These are phyloP conservation scores for Chaenocephalus aceratus DNA, from an alignment of 2,113 vertebrate species.

Conservation along the genomic window DNA sequence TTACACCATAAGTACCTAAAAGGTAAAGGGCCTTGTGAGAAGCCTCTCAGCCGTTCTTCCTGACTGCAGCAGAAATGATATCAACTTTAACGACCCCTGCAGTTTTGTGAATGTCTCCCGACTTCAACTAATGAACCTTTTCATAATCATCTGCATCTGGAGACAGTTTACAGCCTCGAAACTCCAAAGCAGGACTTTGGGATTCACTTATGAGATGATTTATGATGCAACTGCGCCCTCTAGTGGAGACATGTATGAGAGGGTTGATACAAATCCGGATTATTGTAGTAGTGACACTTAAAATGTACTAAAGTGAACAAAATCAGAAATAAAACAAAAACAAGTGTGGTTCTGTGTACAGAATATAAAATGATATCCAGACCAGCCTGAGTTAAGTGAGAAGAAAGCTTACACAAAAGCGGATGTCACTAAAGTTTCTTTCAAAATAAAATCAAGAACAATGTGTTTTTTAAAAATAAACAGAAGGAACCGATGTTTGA, in stretches of 20 bases:
- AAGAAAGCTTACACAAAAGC: background rate
- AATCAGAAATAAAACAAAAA: no score
- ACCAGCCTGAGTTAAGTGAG: background rate
- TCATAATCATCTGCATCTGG: slow-evolving; percentile 1
- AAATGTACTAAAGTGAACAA: background rate
- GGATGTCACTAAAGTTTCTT: background rate
- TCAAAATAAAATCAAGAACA: background rate
- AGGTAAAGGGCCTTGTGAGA: background rate
- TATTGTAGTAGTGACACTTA: background rate
- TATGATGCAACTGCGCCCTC: slow-evolving; percentile 32
- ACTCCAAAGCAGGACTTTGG: background rate
- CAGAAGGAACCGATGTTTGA: no score
- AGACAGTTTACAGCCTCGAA: slow-evolving; percentile 5
- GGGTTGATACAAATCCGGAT: background rate
- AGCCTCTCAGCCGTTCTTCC: background rate
- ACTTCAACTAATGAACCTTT: background rate
- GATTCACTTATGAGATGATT: background rate
- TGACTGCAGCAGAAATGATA: background rate
- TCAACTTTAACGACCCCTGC: background rate
- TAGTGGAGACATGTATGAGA: slow-evolving; percentile 18
- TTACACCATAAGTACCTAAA: background rate
- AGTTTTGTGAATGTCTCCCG: background rate
- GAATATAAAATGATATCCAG: background rate
- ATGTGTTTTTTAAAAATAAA: background rate
- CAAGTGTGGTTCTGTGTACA: background rate